Evolutionary conservation across 2,797 vertebrate genomes (phyloP).

Genomic region (Zalophus californianus): DNA sequence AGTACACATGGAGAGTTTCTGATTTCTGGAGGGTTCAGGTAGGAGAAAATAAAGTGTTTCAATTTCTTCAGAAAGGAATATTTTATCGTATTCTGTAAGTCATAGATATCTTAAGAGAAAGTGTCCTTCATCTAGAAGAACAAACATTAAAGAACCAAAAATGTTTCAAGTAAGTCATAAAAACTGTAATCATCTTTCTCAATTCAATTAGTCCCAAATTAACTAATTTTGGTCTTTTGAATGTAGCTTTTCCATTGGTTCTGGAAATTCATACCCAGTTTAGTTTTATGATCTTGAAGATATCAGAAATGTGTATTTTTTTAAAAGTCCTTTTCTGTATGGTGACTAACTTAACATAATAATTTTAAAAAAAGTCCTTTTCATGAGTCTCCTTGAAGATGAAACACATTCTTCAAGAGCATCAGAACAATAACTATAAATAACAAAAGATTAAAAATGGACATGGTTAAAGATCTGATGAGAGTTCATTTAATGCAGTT

Average conservation of each 20-base stretch:
- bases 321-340: no score
- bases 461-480: not conserved
- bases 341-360: no score
- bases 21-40: not conserved
- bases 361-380: not conserved
- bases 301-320: not conserved
- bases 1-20: not conserved
- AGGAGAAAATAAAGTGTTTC: not conserved
- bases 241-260: not conserved
- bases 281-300: not conserved
- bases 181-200: not conserved
- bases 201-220: not conserved
- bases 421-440: not conserved
- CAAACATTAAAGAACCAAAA: not conserved
- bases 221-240: not conserved
- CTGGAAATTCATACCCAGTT: not conserved
- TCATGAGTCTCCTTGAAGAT: not conserved
- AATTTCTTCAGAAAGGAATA: no score
- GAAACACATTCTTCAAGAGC: not conserved
- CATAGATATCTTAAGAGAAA: not conserved
- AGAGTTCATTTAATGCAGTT: not conserved
- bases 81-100: not conserved
- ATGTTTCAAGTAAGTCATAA: not conserved
- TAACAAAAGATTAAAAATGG: not conserved
- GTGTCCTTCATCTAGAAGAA: not conserved